Evolutionary conservation across 2,888 invertebrate genomes (phyloP).

Genomic region (Cosmia trapezina): DNA sequence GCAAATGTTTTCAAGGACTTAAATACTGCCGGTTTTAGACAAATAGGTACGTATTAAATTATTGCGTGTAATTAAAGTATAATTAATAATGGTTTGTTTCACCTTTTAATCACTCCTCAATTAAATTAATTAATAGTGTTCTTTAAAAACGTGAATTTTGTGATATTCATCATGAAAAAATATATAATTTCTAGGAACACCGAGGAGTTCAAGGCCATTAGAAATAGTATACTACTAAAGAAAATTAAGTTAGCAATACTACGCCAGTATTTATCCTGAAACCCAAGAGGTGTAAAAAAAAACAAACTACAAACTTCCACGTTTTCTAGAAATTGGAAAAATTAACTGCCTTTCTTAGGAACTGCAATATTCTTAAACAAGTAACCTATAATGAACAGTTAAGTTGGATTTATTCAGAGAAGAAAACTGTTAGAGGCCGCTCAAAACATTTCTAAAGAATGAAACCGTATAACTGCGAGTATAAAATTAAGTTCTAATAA

Average conservation of each 20-base stretch:
- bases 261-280: slow-evolving; percentile 7
- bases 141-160: not conserved
- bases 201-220: not conserved
- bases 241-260: slow-evolving; percentile 10
- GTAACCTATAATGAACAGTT: slow-evolving; percentile 12
- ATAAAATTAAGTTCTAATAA: slow-evolving; percentile 18
- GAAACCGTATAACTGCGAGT: slow-evolving; percentile 29
- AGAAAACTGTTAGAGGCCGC: slow-evolving; percentile 11
- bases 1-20: slow-evolving; percentile 14
- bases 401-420: slow-evolving; percentile 4
- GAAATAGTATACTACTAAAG: slow-evolving; percentile 6
- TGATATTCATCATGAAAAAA: not conserved
- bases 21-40: not conserved
- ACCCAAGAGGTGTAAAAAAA: slow-evolving; percentile 8
- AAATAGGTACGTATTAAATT: not conserved
- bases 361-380: slow-evolving; percentile 23
- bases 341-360: slow-evolving; percentile 3
- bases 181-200: not conserved
- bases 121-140: not conserved
- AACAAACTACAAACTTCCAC: not conserved
- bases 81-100: not conserved
- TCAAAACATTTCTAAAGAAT: slow-evolving; percentile 20
- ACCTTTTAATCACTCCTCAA: not conserved
- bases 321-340: slow-evolving; percentile 9
- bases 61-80: not conserved